Percentiles rank a stretch among this genome's conserved stretches.
Conservation (phyloP, 2,113 vertebrate species). For the Brachyistius frenatus region DNA sequence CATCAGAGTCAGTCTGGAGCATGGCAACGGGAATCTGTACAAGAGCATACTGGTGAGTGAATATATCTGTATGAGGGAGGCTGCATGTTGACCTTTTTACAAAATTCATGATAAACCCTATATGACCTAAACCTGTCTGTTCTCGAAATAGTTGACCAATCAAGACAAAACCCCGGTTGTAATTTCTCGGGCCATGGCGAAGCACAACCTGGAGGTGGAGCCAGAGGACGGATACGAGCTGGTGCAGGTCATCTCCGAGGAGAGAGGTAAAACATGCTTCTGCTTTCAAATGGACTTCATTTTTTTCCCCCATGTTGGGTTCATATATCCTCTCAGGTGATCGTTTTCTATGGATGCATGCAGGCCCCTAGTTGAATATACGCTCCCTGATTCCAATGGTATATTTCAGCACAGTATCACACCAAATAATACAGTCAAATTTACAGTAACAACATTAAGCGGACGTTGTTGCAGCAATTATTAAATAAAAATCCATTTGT, state of each 20-base stretch:
- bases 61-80: neutral
- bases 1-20: slow-evolving; percentile 89
- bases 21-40: slow-evolving; percentile 92
- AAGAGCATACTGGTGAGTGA: slow-evolving; percentile 94
- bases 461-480: slow-evolving; percentile 1
- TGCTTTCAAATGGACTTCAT: neutral
- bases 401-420: neutral
- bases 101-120: neutral
- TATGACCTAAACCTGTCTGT: neutral
- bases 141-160: slow-evolving; percentile 87
- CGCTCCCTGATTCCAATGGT: neutral
- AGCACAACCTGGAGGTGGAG: slow-evolving; percentile 92
- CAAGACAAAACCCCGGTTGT: slow-evolving; percentile 94
- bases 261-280: slow-evolving; percentile 86
- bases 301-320: neutral
- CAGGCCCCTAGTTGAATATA: no score
- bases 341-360: neutral
- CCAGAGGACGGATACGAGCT: slow-evolving; percentile 89
- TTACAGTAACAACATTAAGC: neutral
- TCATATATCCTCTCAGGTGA: neutral
- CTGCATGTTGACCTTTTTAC: neutral
- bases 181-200: slow-evolving; percentile 91
- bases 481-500: neutral
- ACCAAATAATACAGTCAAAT: neutral
- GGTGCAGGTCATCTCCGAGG: slow-evolving; percentile 93